Conservation (phyloP, 30 jellyfish, hydroid and myxozoan genomes). For the Pelagia noctiluca region DNA sequence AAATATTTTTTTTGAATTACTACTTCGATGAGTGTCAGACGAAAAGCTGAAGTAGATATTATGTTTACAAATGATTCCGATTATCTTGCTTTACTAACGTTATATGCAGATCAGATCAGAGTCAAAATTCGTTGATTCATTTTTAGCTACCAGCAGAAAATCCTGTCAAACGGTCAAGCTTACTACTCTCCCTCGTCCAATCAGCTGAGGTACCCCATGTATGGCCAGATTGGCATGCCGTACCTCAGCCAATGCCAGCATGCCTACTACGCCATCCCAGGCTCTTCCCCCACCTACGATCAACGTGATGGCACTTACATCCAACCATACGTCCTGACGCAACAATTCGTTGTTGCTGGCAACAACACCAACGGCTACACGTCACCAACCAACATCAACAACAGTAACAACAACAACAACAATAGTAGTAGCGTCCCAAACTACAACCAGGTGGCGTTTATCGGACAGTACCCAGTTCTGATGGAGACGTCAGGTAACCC, state of each 20-base stretch:
- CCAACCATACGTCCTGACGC: constrained; percentile 60
- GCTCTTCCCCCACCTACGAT: constrained; percentile 66
- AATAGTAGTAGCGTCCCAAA: constrained; percentile 54
- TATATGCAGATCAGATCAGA: too few relatives aligned
- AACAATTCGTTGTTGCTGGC: constrained; percentile 70
- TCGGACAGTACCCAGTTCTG: constrained; percentile 74
- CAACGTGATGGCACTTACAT: constrained; percentile 63
- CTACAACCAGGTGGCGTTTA: constrained; percentile 72
- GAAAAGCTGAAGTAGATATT: too few relatives aligned
- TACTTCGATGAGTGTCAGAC: too few relatives aligned
- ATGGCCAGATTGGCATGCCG: constrained; percentile 60
- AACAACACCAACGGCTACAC: constrained; percentile 62
- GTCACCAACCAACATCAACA: constrained; percentile 13
- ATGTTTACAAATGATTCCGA: too few relatives aligned
- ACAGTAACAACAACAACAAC: constrained; percentile 41
- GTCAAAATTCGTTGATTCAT: too few relatives aligned
- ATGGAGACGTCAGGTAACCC: constrained; percentile 55
- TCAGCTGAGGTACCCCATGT: constrained; percentile 61
- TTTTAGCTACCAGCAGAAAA: constrained; percentile 48
- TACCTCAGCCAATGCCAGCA: constrained; percentile 61
- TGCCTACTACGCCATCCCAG: constrained; percentile 60
- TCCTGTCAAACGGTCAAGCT: constrained; percentile 60
- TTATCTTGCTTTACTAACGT: too few relatives aligned
- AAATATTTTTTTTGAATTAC: too few relatives aligned
- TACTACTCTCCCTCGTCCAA: constrained; percentile 54